phyloP scores from a whole-genome alignment of 2,888 invertebrate species.

The Tridacna gigas region DNA sequence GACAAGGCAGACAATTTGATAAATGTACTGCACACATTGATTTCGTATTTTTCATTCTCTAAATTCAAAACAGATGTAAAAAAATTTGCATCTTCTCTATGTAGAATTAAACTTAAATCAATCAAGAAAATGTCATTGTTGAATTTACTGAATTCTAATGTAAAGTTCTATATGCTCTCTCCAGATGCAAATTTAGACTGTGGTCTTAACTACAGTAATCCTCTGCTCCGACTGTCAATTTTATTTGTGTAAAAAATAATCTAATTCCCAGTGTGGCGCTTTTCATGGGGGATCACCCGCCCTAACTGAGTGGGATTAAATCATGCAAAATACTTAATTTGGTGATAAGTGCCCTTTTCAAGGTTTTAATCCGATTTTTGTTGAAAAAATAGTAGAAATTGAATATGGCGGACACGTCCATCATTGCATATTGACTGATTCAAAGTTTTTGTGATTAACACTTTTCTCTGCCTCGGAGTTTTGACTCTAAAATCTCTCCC shows the following conservation, averaged over 20 bases:
- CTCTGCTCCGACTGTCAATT: constrained; percentile 11
- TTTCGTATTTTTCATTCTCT: constrained; percentile 19
- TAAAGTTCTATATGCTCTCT: constrained; percentile 23
- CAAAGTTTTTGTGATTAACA: neutral
- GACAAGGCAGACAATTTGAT: constrained; percentile 8
- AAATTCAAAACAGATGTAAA: constrained; percentile 18
- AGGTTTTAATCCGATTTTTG: constrained; percentile 51
- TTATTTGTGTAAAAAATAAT: constrained; percentile 47
- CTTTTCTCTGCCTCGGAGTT: neutral
- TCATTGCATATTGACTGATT: constrained; percentile 15
- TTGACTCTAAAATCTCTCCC: too few relatives aligned
- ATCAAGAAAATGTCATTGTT: constrained; percentile 51
- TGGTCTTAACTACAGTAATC: constrained; percentile 10
- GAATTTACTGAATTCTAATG: constrained; percentile 57
- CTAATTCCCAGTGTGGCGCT: constrained; percentile 42
- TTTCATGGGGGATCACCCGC: constrained; percentile 30
- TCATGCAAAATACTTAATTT: constrained; percentile 59
- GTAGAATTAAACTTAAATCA: constrained; percentile 51
- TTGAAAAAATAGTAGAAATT: constrained; percentile 45
- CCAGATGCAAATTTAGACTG: constrained; percentile 14
- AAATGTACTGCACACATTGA: neutral
- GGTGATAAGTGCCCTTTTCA: constrained; percentile 52
- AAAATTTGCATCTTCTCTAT: constrained; percentile 26
- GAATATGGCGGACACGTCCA: constrained; percentile 29
- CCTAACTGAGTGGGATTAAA: constrained; percentile 37